Evolutionary conservation across 2,113 vertebrate genomes (phyloP).

Genomic region (Sphaerodactylus townsendi): DNA sequence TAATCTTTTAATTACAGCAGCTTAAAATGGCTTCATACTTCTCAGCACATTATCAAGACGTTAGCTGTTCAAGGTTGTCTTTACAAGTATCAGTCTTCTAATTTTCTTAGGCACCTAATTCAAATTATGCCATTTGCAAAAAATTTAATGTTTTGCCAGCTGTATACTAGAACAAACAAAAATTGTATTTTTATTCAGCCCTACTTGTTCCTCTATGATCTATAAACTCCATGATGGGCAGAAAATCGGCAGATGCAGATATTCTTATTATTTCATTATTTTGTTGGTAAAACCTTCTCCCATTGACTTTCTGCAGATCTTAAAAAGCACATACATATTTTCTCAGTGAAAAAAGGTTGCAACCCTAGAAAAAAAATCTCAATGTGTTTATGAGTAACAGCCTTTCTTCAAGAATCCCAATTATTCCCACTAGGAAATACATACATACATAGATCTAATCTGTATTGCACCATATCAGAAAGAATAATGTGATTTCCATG

Average conservation of each 20-base stretch:
- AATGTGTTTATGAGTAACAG: neutral
- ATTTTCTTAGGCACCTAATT: neutral
- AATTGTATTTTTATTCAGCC: too few species aligned
- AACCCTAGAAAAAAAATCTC: neutral
- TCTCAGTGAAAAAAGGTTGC: neutral
- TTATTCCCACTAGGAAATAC: too few species aligned
- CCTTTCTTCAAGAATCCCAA: too few species aligned
- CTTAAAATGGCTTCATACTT: neutral
- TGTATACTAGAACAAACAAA: neutral
- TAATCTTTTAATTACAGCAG: neutral
- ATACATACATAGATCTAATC: neutral
- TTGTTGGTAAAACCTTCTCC: neutral
- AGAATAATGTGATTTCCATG: neutral
- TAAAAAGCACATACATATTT: neutral
- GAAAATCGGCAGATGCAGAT: neutral
- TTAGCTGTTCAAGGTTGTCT: conserved; percentile 2
- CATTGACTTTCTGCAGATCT: neutral
- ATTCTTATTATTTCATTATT: neutral
- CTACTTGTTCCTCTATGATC: neutral
- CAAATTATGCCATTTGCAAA: rapidly evolving
- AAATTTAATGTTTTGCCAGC: neutral
- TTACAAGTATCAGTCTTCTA: neutral
- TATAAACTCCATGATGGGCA: neutral
- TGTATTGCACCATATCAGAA: neutral
- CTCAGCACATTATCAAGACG: neutral